phyloP scores from a whole-genome alignment of 2,113 vertebrate genomes.

The Phalacrocorax brasilianus region DNA sequence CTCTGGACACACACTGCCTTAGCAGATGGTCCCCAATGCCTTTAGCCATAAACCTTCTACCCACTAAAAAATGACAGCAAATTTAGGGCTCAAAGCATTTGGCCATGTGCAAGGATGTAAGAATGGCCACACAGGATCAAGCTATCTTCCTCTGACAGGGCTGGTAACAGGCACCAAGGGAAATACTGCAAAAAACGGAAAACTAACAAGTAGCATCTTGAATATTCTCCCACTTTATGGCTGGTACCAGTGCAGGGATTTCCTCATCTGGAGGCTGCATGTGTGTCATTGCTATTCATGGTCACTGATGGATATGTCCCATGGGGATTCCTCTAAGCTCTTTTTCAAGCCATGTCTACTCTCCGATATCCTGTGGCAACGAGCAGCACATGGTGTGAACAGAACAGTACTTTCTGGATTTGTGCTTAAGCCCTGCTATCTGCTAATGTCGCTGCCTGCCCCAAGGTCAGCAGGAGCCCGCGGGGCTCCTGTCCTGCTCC shows the following conservation, averaged over 20 bases:
- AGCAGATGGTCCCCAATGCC: neutral
- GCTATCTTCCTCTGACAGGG: neutral
- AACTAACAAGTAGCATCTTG: neutral
- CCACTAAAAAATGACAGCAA: neutral
- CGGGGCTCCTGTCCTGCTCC: rapidly evolving
- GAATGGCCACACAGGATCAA: neutral
- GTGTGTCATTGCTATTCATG: neutral
- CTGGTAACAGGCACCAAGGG: neutral
- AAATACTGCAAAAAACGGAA: neutral
- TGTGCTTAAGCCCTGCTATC: neutral
- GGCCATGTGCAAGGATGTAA: neutral
- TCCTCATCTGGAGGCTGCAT: neutral
- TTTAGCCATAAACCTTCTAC: neutral
- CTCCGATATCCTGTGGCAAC: neutral
- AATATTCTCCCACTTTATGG: neutral
- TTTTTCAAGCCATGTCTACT: neutral
- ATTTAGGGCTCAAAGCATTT: neutral
- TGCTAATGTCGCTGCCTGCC: neutral
- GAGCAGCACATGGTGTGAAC: neutral
- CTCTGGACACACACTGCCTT: neutral
- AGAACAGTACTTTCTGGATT: neutral
- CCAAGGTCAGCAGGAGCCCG: neutral
- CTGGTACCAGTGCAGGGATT: neutral
- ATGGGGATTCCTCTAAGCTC: neutral
- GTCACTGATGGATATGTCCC: neutral